These are phyloP conservation scores for Orthosia cruda DNA, from an alignment of 2,888 invertebrate genomes.

Conservation along the genomic window DNA sequence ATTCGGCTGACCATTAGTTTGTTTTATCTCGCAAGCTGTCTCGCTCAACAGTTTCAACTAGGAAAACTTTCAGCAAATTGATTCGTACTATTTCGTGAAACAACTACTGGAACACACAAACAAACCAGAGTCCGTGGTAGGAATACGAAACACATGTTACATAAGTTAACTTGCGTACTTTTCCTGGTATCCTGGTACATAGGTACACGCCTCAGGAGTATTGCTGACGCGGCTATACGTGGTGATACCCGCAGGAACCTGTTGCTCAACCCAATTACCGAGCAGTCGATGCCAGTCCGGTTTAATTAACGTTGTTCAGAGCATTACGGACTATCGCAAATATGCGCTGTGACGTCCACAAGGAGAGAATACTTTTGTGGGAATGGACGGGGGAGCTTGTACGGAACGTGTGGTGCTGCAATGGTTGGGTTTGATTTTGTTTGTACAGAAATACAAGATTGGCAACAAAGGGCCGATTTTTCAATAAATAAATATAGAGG, in stretches of 20 bases:
- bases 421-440: conserved; percentile 8
- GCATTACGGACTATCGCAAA: conserved; percentile 67
- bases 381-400: neutral
- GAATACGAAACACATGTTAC: conserved; percentile 45
- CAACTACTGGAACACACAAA: conserved; percentile 12
- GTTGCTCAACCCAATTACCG: conserved; percentile 75
- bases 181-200: conserved; percentile 16
- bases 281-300: conserved; percentile 53
- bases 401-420: neutral
- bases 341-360: conserved; percentile 37
- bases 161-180: conserved; percentile 18
- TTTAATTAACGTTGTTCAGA: conserved; percentile 74
- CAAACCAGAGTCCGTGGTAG: conserved; percentile 41
- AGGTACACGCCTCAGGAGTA: conserved; percentile 49
- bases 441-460: too few relatives aligned
- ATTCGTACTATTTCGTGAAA: conserved; percentile 19
- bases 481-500: too few relatives aligned
- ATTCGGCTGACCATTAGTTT: neutral
- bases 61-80: conserved; percentile 35
- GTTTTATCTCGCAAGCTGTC: conserved; percentile 3
- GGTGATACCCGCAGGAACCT: conserved; percentile 70
- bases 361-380: conserved; percentile 33
- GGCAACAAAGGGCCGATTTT: neutral
- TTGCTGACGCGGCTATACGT: conserved; percentile 56
- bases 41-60: conserved; percentile 7